Conservation (phyloP, 2,797 vertebrate genomes). For the Etheostoma perlongum region DNA sequence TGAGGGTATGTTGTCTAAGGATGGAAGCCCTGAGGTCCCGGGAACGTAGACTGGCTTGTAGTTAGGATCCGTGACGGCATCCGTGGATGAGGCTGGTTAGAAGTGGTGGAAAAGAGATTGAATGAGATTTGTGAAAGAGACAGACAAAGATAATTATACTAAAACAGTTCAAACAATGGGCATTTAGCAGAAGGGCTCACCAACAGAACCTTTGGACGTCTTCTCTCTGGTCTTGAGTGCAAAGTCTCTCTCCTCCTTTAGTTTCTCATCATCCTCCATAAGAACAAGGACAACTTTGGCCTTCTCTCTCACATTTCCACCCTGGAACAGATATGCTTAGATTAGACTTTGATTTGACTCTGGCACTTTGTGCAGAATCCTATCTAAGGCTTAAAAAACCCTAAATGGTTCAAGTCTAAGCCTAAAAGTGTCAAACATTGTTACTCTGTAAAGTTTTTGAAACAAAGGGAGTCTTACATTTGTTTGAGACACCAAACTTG, state of each 20-base stretch:
- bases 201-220: constrained; percentile 91
- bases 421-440: background rate
- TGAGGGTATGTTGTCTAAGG: constrained; percentile 85
- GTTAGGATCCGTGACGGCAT: constrained; percentile 83
- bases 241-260: constrained; percentile 94
- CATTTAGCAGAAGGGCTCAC: constrained; percentile 54
- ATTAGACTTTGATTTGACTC: constrained; percentile 23
- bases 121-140: background rate
- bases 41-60: constrained; percentile 79
- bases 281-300: constrained; percentile 95
- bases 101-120: constrained; percentile 16
- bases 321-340: constrained; percentile 70
- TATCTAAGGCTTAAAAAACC: background rate
- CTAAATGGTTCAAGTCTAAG: background rate
- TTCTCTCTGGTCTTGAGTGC: constrained; percentile 98
- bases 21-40: constrained; percentile 83
- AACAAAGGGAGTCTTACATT: background rate
- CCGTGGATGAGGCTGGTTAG: constrained; percentile 71
- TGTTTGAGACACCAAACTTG: background rate
- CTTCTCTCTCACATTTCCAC: constrained; percentile 95
- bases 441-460: background rate
- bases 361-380: background rate
- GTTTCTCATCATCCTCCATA: constrained; percentile 93
- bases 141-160: background rate
- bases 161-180: constrained; percentile 1